Base-by-base conservation (phyloP, 2,888 invertebrate genomes). In the Agelastica alni region DNA sequence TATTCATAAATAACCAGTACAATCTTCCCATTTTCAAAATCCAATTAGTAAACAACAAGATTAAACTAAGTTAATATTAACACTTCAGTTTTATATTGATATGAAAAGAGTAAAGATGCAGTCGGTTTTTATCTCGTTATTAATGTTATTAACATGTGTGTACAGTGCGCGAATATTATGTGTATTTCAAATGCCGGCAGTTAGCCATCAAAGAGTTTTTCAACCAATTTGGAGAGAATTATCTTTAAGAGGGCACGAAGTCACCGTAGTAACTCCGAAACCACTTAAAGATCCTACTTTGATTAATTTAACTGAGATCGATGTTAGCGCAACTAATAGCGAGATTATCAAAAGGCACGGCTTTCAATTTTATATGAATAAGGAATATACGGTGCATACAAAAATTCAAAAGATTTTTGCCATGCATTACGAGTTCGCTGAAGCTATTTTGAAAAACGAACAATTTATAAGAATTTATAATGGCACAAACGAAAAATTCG, bases 271-370 rank as follows among this genome's bases (percentile, higher is more conserved):
- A 13, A 72, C 72, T 2, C 68, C 74, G 1, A 60, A 66, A 57
- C 74, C 74, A 5, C 47, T 73, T 16, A 69, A 67, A 14, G 69
- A 73, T 44, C 54, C 64, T 0, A 39, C 53, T 1, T 55, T 74
- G 43, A 58, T 57, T 3, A 74, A 73, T 52, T 51, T 74, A 14
- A 73, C 70, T 1, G 73, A 74, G 66, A 71, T 74, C n/a, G 67
- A 71, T 46, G 62, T 69, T 4, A 59, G 67, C 61, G 39, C 55
- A 6, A 54, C 61, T 12, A 61, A 60, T 12, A 58, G 60, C 12
- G 58, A 63, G 39, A 60, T 64, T 4, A 65, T 66, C 13, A 42
- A 53, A 28, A 51, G 56, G 12, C 66, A 66, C 41, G 65, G 66
- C 14, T 68, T 69, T 34, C 65, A 68, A 42, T 66, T 60, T 57